Conservation (phyloP, 2,888 invertebrate genomes). For the Neoscelio sp. region DNA sequence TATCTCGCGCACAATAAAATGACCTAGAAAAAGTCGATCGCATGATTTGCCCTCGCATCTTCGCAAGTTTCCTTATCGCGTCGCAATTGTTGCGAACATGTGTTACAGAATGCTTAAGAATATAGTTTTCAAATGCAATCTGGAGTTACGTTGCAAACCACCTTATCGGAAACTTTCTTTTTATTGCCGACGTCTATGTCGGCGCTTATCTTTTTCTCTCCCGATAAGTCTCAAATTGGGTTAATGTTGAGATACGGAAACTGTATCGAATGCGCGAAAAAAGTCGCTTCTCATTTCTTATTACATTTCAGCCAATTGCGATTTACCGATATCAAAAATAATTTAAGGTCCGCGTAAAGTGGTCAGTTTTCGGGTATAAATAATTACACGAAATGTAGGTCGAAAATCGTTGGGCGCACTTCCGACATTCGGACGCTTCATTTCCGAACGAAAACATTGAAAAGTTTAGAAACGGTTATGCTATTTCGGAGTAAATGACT, state of each 20-base stretch:
- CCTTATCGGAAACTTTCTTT: slow-evolving; percentile 30
- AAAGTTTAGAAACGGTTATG: too few species aligned
- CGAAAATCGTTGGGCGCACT: background rate
- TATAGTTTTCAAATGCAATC: slow-evolving; percentile 21
- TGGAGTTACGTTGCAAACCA: background rate
- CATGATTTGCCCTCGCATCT: background rate
- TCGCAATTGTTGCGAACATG: slow-evolving; percentile 29
- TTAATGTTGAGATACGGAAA: slow-evolving; percentile 32
- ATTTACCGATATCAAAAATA: background rate
- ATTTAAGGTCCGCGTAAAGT: slow-evolving; percentile 4
- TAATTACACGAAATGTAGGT: background rate
- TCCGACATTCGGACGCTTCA: background rate
- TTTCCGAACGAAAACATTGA: slow-evolving; percentile 17
- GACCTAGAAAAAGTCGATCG: slow-evolving; percentile 30
- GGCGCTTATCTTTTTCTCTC: slow-evolving; percentile 47
- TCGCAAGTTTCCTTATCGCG: slow-evolving; percentile 35
- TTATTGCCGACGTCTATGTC: slow-evolving; percentile 24
- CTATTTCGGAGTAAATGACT: too few species aligned
- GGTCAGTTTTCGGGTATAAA: background rate
- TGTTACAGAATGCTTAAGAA: slow-evolving; percentile 23
- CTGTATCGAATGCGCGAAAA: slow-evolving; percentile 12
- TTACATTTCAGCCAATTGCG: slow-evolving; percentile 2
- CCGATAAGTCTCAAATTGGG: slow-evolving; percentile 48
- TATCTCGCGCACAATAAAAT: slow-evolving; percentile 15
- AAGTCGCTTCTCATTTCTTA: background rate